Evolutionary conservation across 2,797 vertebrate species (phyloP).

Genomic region (Epinephelus coioides): DNA sequence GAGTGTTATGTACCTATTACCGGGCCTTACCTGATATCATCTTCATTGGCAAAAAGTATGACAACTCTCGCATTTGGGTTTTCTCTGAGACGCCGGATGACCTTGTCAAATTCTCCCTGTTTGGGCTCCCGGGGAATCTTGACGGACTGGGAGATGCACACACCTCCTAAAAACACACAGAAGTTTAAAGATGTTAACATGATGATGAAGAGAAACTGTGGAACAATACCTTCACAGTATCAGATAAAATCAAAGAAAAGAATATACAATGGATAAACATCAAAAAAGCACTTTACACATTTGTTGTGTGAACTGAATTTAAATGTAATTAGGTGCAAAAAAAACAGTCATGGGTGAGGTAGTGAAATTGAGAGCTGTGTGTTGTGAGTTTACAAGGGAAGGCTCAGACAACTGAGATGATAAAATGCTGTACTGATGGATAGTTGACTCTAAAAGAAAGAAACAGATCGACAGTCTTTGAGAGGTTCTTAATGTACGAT

Average conservation of each 20-base stretch:
- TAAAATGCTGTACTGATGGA: background rate
- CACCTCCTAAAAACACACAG: slow-evolving; percentile 86
- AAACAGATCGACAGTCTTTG: background rate
- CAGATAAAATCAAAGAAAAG: background rate
- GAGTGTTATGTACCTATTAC: slow-evolving; percentile 15
- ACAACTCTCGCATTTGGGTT: slow-evolving; percentile 95
- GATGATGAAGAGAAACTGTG: background rate
- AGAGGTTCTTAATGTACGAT: background rate
- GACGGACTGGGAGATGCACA: slow-evolving; percentile 96
- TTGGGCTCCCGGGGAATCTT: slow-evolving; percentile 98
- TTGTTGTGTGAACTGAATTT: slow-evolving; percentile 7
- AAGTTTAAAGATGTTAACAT: slow-evolving; percentile 5
- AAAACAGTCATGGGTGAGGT: background rate
- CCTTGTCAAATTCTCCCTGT: slow-evolving; percentile 94
- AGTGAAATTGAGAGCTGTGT: slow-evolving; percentile 16
- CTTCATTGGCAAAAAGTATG: slow-evolving; percentile 97
- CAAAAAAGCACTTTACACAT: background rate
- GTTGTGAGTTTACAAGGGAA: background rate
- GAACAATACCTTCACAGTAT: background rate
- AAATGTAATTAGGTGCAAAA: slow-evolving; percentile 22
- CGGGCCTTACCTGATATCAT: slow-evolving; percentile 93
- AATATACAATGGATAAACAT: slow-evolving; percentile 4
- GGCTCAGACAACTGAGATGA: background rate
- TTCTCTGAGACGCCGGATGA: slow-evolving; percentile 94
- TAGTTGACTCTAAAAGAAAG: slow-evolving; percentile 2